Evolutionary conservation across 1,140 invertebrate species (phyloP), one percentile per base, ranked within the genome.

Genomic region (Ceratina australensis): DNA sequence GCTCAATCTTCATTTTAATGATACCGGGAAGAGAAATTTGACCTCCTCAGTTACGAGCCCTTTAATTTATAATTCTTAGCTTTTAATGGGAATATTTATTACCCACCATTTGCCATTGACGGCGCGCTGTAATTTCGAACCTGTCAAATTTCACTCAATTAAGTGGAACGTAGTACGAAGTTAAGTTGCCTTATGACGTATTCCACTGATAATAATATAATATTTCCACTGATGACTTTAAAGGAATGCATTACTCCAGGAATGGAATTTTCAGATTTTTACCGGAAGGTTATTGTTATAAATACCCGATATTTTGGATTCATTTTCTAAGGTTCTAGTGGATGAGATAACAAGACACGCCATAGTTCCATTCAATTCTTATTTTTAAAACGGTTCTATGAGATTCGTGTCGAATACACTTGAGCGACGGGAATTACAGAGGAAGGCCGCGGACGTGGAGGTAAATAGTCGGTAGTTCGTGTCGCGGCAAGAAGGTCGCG

Each of bases 401-500:
- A 49, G 67, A 59, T 59, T 67, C 72, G 63, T 75, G 63, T 24
- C 54, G 72, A 60, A 76, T 50, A 68, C 28, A 49, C 47, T 76
- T 28, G 16, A 28, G 18, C 16, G 8, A 12, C 16, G 4, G 18
- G 66, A 77, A 61, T 69, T 61, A 60, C n/a, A 60, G 33, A 22
- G 8, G 33, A 24, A 50, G 16, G 5, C 13, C 26, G 47, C 20
- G 22, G 18, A 49, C 50, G 49, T 16, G 52, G 69, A n/a, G 59
- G 81, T 79, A 83, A 83, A 83, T 82, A 77, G 75, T 77, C 49
- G 75, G 75, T 56, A 54, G 79, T 81, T 50, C 64, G 61, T 75
- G 64, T 79, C 50, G 42, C 63, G 56, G 54, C 71, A 72, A 71
- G 76, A 69, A 78, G 68, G 63, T 80, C 50, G 61, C 42, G 33